Base-by-base conservation (phyloP, 1,140 invertebrate species). In the Lordiphosa stackelbergi region DNA sequence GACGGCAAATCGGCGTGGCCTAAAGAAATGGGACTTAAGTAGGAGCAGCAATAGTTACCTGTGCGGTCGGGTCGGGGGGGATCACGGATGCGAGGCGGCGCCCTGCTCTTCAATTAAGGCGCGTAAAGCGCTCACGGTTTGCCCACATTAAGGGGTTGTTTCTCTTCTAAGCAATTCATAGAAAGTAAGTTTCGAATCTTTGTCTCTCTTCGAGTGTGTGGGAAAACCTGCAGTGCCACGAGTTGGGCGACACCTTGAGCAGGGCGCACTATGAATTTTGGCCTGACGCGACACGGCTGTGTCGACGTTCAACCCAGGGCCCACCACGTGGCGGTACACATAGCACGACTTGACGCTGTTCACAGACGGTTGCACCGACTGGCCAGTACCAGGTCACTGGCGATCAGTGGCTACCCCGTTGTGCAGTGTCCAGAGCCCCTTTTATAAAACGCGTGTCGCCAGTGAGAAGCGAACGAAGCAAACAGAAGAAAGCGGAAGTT, bases 1-100 rank as follows among this genome's bases (percentile, higher is more conserved):
- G 57, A 85, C 74, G 75, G 85, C 78, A 83, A 88, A 88, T 87
- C 87, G 87, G 78, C 87, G 87, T 87, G 87, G 84, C 84, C 66
- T 41, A 45, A 28, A 38, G 13, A 11, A 0, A 42, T 16, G 10
- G 12, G 0, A 1, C 22, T 24, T 24, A 16, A 22, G 22, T 10
- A 7, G 6, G 34, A n/a, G 6, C 31, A 52, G 34, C 36, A 22
- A 43, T 64, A 65, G 62, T 66, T 66, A 66, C 63, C 63, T 66
- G 63, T 31, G 5, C 43, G 24, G 13, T 19, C 19, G 19, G 24
- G 13, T 19, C 19, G 19, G 19, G 13, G 35, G 13, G 9, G 34
- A 24, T n/a, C 22, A 24, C 4, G 34, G 12, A 35, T 13, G 11
- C 3, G 19, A n/a, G 11, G 4, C 5, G 22, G 41, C 74, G 66